Conservation (phyloP, 2,888 invertebrate genomes). For the Eupeodes latifasciatus region DNA sequence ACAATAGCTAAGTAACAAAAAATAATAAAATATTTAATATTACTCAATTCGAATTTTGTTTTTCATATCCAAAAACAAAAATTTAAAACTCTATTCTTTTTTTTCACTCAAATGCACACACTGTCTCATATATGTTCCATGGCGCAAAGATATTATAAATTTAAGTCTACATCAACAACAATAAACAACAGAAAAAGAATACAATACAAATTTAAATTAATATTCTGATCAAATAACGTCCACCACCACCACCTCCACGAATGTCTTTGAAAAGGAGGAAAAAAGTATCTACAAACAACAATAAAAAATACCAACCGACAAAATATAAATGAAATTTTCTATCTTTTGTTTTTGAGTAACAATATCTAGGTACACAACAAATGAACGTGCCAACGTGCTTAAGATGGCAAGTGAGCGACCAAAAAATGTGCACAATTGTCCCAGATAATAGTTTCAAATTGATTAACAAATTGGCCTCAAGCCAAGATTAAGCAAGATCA, state of each 20-base stretch:
- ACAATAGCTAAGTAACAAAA: conserved; percentile 62
- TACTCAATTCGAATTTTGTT: conserved; percentile 65
- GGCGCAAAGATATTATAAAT: conserved; percentile 26
- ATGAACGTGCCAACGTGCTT: conserved; percentile 46
- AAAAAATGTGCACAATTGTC: conserved; percentile 71
- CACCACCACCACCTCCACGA: conserved; percentile 56
- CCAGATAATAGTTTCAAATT: conserved; percentile 45
- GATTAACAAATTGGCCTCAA: conserved; percentile 29
- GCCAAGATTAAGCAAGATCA: conserved; percentile 30
- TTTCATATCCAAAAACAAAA: conserved; percentile 24
- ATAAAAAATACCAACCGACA: conserved; percentile 11
- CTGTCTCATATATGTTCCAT: conserved; percentile 1
- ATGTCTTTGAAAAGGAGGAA: conserved; percentile 69
- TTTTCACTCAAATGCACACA: conserved; percentile 66
- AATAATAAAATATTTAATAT: conserved; percentile 32
- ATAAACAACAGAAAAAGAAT: conserved; percentile 33
- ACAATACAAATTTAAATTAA: conserved; percentile 52
- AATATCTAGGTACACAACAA: conserved; percentile 23
- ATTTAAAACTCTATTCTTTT: conserved; percentile 37
- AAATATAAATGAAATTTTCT: conserved; percentile 68
- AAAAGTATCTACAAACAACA: conserved; percentile 38
- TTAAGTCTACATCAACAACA: conserved; percentile 1
- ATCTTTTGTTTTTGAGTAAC: conserved; percentile 50
- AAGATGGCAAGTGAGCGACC: conserved; percentile 16
- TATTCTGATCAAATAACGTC: conserved; percentile 67